phyloP scores from a whole-genome alignment of 2,113 vertebrate species.

The Macrotis lagotis region DNA sequence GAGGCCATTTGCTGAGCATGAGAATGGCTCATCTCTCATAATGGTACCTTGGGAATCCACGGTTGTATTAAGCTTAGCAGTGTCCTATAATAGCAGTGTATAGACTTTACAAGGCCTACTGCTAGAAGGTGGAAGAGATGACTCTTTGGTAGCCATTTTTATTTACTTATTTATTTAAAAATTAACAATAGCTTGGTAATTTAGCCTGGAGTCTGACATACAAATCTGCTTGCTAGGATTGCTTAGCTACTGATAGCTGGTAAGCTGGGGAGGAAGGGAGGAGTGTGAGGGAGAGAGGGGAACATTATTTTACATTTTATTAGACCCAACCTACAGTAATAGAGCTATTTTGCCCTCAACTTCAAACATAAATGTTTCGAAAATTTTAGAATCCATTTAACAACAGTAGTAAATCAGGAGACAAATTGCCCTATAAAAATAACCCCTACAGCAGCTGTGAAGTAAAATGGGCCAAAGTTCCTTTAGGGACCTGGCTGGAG shows the following conservation, averaged over 20 bases:
- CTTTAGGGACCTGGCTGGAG: constrained; percentile 70
- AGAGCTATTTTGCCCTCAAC: constrained; percentile 67
- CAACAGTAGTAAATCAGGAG: constrained; percentile 71
- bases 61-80: neutral
- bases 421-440: constrained; percentile 73
- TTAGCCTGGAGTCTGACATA: constrained; percentile 75
- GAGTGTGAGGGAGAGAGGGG: neutral
- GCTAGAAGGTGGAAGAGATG: constrained; percentile 17
- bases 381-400: constrained; percentile 77
- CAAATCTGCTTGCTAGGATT: constrained; percentile 73
- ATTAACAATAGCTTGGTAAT: constrained; percentile 69
- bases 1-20: constrained; percentile 72
- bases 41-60: neutral
- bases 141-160: constrained; percentile 64
- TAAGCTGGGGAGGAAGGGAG: constrained; percentile 46
- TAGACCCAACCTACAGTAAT: constrained; percentile 68
- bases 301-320: constrained; percentile 73
- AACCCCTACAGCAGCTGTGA: constrained; percentile 67
- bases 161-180: constrained; percentile 72
- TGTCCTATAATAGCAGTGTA: neutral
- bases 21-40: neutral
- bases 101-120: neutral
- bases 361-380: constrained; percentile 73
- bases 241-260: constrained; percentile 62
- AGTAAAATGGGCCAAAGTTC: constrained; percentile 69